A percentile compares a stretch with the other conserved stretches of the same genome.
These are phyloP conservation scores for Thecocarcelia acutangulata DNA, from an alignment of 2,888 invertebrate species.

Conservation along the genomic window DNA sequence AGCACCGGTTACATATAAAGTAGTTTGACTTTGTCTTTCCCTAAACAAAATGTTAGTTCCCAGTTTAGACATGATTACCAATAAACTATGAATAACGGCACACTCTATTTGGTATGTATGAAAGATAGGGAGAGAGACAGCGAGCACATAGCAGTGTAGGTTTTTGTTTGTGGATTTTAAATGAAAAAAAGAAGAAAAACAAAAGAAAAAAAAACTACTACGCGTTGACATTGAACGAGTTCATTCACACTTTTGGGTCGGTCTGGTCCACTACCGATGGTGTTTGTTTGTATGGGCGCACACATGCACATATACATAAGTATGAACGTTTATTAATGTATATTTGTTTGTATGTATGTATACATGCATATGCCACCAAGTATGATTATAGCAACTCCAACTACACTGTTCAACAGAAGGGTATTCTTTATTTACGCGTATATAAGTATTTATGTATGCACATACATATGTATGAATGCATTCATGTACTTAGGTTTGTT, in stretches of 20 bases:
- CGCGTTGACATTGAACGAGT: slow-evolving; percentile 82
- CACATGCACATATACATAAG: slow-evolving; percentile 71
- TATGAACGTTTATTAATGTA: too few relatives aligned
- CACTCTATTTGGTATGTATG: not conserved
- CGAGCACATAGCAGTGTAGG: slow-evolving; percentile 12
- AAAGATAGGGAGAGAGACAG: slow-evolving; percentile 7
- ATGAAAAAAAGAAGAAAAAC: slow-evolving; percentile 14
- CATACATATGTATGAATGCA: slow-evolving; percentile 70
- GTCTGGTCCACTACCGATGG: slow-evolving; percentile 76
- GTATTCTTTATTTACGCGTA: not conserved
- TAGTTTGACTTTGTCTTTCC: too few relatives aligned
- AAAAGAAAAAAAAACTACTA: slow-evolving; percentile 54
- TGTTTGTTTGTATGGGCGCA: not conserved
- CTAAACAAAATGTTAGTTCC: too few relatives aligned
- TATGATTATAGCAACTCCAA: too few relatives aligned
- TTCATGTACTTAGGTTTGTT: too few relatives aligned
- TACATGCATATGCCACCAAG: too few relatives aligned
- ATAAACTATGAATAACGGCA: too few relatives aligned
- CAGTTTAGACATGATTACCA: too few relatives aligned
- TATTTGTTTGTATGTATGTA: too few relatives aligned
- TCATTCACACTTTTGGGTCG: slow-evolving; percentile 80
- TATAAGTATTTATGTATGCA: too few relatives aligned
- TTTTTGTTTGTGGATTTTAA: slow-evolving; percentile 1
- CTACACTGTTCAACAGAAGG: not conserved
- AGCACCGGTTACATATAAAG: too few relatives aligned